Evolutionary conservation across 2,888 invertebrate genomes (phyloP), one percentile per base, ranked within the genome.

Genomic region (Cheilosia vulpina): DNA sequence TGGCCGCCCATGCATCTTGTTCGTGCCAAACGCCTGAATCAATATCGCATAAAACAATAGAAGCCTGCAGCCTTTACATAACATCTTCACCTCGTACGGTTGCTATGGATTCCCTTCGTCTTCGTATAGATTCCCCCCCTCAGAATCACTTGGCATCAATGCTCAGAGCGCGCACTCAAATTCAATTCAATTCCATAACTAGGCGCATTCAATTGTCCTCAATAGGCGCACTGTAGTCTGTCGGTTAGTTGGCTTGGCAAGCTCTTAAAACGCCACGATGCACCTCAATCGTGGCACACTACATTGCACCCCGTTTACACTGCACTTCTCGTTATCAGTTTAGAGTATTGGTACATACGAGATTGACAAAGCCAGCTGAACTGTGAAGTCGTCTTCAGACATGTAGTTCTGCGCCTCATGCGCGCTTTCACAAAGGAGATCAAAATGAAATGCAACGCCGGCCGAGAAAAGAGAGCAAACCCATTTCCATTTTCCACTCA

Each of bases 141-240:
- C 27, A 21, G 19, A 24, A 65, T 63, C 24, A 47, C 6, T 63
- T 69, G 69, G 34, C 75, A 75, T 65, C 63, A 69, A 57, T 76
- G 52, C 71, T 24, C 50, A 21, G 1, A 38, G 47, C 71, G 58
- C 53, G 47, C 65, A 58, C 60, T 82, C 43, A 68, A 78, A 83
- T 79, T 73, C 57, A 68, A 78, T 83, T 78, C 68, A 83, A 83
- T 83, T 79, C 78, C 38, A 78, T 63, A 83, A 78, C 68, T 73
- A 79, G 83, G 73, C 57, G 73, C 83, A 83, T 78, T 83, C 63
- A 83, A 83, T 83, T 83, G 73, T 50, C 73, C 68, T 55, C 55
- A 73, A 77, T 83, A 72, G 55, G 43, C 62, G 62, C 55, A 62
- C 31, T 34, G 57, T 78, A 19, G 45, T 47, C 6, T 41, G 17